phyloP scores from a whole-genome alignment of 2,888 invertebrate genomes.

The Diadromus collaris region DNA sequence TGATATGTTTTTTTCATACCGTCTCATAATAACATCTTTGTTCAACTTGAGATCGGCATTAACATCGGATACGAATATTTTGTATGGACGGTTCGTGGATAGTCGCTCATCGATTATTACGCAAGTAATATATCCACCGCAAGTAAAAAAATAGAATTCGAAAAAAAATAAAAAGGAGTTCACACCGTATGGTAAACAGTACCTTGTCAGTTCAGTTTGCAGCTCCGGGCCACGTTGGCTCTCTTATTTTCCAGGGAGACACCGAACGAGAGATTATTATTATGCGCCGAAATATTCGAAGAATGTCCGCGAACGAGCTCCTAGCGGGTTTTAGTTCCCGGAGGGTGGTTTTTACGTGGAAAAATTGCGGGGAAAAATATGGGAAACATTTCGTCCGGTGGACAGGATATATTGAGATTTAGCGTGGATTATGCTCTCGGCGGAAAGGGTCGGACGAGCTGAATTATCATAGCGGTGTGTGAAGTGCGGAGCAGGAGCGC shows the following conservation, averaged over 20 bases:
- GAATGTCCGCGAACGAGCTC: constrained; percentile 29
- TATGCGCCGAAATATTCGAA: constrained; percentile 16
- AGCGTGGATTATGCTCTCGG: neutral
- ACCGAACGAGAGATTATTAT: constrained; percentile 2
- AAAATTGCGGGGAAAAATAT: constrained; percentile 24
- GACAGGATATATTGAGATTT: neutral
- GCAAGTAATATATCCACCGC: no score
- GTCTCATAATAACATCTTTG: neutral
- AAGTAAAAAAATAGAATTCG: no score
- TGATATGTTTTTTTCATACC: neutral
- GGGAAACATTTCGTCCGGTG: neutral
- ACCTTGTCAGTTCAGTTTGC: no score
- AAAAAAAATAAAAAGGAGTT: no score
- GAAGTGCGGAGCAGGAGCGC: constrained; percentile 6
- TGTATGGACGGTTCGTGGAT: no score
- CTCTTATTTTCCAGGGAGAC: no score
- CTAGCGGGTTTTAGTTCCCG: neutral
- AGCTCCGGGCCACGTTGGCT: no score
- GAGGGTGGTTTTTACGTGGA: neutral
- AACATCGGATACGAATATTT: no score
- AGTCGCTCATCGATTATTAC: no score
- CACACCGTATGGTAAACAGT: no score
- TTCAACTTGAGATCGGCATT: no score
- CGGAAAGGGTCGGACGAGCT: neutral
- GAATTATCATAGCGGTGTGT: constrained; percentile 21